Evolutionary conservation across 2,113 vertebrate species (phyloP).

Genomic region (Pygoscelis adeliae): DNA sequence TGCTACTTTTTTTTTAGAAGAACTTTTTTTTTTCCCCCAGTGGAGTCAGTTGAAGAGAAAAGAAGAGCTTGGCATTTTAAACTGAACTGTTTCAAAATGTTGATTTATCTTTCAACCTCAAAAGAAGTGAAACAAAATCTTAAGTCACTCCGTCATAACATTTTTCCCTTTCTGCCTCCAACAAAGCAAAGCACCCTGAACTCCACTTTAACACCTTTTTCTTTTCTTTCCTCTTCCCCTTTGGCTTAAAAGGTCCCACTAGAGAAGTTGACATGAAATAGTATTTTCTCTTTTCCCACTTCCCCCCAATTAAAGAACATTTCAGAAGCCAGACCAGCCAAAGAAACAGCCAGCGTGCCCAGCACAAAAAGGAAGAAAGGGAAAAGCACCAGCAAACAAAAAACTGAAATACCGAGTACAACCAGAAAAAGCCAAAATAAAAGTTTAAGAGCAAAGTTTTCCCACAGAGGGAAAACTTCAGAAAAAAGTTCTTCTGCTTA

Average conservation of each 20-base stretch:
- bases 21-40: background rate
- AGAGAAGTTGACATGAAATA: background rate
- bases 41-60: background rate
- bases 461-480: background rate
- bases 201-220: background rate
- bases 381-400: background rate
- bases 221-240: background rate
- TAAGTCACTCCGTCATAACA: background rate
- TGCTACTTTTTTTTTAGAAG: background rate
- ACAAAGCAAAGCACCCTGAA: background rate
- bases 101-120: background rate
- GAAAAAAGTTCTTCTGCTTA: background rate
- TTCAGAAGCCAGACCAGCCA: background rate
- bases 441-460: background rate
- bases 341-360: background rate
- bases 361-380: background rate
- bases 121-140: background rate
- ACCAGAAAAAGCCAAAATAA: background rate
- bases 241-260: background rate
- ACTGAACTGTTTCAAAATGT: background rate
- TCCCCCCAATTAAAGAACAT: background rate
- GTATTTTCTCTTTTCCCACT: background rate
- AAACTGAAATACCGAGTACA: background rate
- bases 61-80: background rate
- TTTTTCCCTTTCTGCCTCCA: background rate